phyloP scores from a whole-genome alignment of 2,888 invertebrate genomes.

The Acheta domesticus region DNA sequence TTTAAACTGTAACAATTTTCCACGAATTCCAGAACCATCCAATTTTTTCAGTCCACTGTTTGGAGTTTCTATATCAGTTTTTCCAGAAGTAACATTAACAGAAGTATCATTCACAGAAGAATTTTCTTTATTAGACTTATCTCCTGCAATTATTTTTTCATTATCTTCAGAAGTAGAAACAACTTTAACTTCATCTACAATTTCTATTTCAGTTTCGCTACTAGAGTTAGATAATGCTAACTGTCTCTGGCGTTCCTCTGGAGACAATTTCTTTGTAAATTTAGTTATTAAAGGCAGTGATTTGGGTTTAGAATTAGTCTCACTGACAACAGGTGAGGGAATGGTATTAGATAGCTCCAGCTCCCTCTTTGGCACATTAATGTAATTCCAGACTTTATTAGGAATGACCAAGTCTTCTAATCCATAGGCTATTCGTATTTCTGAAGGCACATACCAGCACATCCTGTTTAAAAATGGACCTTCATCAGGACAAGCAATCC shows the following conservation, averaged over 20 bases:
- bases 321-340: not conserved
- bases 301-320: conserved; percentile 20
- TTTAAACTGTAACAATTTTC: not conserved
- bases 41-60: not conserved
- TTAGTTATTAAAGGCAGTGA: conserved; percentile 33
- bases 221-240: conserved; percentile 31
- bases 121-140: too few species aligned
- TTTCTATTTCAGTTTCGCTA: not conserved
- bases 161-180: not conserved
- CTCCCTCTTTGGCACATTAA: conserved; percentile 30
- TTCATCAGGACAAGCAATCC: conserved; percentile 56
- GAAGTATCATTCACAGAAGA: too few species aligned
- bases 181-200: not conserved
- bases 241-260: conserved; percentile 43
- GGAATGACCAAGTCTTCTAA: conserved; percentile 30
- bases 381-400: conserved; percentile 34
- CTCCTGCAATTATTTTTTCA: too few species aligned
- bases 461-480: conserved; percentile 54
- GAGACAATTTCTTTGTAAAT: conserved; percentile 44
- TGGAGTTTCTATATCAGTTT: not conserved
- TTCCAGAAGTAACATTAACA: not conserved
- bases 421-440: conserved; percentile 30
- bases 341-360: conserved; percentile 21
- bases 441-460: conserved; percentile 61
- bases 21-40: not conserved